Conservation (phyloP, 2,113 vertebrate species). For the Chlorodrepanis virens region DNA sequence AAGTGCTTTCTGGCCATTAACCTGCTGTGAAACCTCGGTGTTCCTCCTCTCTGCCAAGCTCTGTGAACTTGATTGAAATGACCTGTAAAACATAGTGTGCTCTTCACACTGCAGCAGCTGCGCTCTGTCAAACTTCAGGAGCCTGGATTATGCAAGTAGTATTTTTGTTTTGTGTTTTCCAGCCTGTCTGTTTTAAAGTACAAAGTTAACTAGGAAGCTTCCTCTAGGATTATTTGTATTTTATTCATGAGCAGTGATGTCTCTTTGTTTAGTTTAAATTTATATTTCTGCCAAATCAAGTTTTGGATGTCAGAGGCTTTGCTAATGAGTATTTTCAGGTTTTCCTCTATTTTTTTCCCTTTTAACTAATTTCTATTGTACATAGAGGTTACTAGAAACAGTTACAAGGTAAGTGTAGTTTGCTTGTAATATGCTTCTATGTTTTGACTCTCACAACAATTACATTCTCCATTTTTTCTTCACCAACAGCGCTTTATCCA, state of each 20-base stretch:
- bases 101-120: neutral
- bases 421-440: neutral
- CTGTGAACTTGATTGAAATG: neutral
- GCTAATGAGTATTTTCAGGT: neutral
- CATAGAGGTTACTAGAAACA: neutral
- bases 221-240: neutral
- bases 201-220: neutral
- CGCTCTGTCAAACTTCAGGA: neutral
- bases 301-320: neutral
- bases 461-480: neutral
- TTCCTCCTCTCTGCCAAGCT: neutral
- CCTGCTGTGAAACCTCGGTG: neutral
- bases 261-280: neutral
- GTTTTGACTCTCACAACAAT: neutral
- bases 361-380: neutral
- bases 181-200: neutral
- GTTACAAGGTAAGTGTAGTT: neutral
- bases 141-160: neutral
- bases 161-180: neutral
- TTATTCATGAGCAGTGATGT: neutral
- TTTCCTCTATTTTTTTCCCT: neutral
- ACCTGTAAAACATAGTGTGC: neutral
- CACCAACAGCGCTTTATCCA: constrained; percentile 87
- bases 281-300: neutral
- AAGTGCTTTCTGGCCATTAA: neutral